These are phyloP conservation scores for Ethmia dodecea DNA, from an alignment of 2,888 invertebrate genomes.

Conservation along the genomic window DNA sequence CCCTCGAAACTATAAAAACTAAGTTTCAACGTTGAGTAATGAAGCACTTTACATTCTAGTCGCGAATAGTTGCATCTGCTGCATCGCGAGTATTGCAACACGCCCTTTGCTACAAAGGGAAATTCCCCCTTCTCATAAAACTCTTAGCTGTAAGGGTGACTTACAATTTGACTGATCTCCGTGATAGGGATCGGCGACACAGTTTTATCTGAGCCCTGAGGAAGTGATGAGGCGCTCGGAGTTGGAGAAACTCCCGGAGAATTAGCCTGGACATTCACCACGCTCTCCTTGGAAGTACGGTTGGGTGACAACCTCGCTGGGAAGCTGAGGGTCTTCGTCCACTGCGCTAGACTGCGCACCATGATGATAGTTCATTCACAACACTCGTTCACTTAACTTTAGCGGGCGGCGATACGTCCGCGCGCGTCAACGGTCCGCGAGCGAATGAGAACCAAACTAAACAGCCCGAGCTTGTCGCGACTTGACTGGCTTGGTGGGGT, in stretches of 20 bases:
- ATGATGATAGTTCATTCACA: slow-evolving; percentile 78
- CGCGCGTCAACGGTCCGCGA: slow-evolving; percentile 47
- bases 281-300: slow-evolving; percentile 85
- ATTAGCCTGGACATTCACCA: slow-evolving; percentile 76
- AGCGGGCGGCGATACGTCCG: slow-evolving; percentile 44
- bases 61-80: slow-evolving; percentile 2
- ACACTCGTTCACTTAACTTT: slow-evolving; percentile 62
- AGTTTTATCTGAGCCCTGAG: slow-evolving; percentile 76
- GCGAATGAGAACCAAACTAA: slow-evolving; percentile 51
- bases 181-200: slow-evolving; percentile 79
- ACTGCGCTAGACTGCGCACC: slow-evolving; percentile 93
- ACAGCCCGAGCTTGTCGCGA: slow-evolving; percentile 60
- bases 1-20: no score
- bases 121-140: slow-evolving; percentile 18
- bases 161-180: slow-evolving; percentile 83
- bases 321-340: slow-evolving; percentile 95
- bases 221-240: slow-evolving; percentile 75
- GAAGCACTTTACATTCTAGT: slow-evolving; percentile 40
- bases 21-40: slow-evolving; percentile 34
- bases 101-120: slow-evolving; percentile 7
- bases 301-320: slow-evolving; percentile 91
- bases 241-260: slow-evolving; percentile 80
- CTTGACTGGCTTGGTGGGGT: slow-evolving; percentile 38
- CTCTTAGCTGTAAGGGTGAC: no score
- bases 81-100: background rate